phyloP scores from a whole-genome alignment of 2,797 vertebrate genomes.

The Falco biarmicus region DNA sequence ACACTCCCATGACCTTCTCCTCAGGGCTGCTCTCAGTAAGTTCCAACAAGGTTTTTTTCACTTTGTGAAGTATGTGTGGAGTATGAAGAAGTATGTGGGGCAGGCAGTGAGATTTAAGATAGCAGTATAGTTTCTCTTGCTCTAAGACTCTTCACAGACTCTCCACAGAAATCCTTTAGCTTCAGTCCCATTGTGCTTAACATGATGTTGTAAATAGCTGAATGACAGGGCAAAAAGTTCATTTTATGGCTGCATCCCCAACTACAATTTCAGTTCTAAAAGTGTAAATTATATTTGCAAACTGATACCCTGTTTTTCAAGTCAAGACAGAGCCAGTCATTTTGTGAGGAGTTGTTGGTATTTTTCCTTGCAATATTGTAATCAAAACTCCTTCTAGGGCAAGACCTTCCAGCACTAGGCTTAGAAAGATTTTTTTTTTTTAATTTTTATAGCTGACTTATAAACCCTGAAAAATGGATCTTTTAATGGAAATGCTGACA shows the following conservation, averaged over 20 bases:
- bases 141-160: neutral
- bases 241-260: neutral
- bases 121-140: neutral
- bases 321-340: neutral
- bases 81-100: neutral
- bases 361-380: neutral
- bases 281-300: neutral
- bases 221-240: neutral
- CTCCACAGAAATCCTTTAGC: neutral
- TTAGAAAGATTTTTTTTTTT: neutral
- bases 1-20: no score
- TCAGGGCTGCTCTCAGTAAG: no score
- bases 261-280: neutral
- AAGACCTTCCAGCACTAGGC: neutral
- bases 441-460: slow-evolving; percentile 30
- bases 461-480: slow-evolving; percentile 43
- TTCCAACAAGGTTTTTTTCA: neutral
- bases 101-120: neutral
- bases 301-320: neutral
- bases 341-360: neutral
- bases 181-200: neutral
- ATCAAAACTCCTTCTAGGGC: neutral
- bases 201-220: neutral
- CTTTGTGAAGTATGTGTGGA: no score
- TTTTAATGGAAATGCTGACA: slow-evolving; percentile 59